Evolutionary conservation across 2,113 vertebrate species (phyloP).

Genomic region (Oostethus manadensis): DNA sequence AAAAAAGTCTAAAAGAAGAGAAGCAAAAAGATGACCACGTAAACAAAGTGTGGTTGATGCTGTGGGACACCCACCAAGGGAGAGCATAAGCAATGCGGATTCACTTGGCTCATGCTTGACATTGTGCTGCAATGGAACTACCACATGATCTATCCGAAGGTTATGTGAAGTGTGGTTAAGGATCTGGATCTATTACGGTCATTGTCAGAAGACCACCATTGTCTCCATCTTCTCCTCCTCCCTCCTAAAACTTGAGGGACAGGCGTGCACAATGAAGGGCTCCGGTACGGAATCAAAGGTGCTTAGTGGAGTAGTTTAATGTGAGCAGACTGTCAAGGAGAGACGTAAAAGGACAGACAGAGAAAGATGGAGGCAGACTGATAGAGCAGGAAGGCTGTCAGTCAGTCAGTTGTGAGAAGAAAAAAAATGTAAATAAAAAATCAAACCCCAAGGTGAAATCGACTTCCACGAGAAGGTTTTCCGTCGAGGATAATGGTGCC

Average conservation of each 20-base stretch:
- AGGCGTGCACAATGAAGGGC: constrained; percentile 38
- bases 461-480: constrained; percentile 67
- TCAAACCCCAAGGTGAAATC: constrained; percentile 66
- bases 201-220: background rate
- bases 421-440: constrained; percentile 19
- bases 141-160: constrained; percentile 2
- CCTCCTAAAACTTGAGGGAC: constrained; percentile 48
- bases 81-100: background rate
- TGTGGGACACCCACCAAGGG: background rate
- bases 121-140: background rate
- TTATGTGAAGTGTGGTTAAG: background rate
- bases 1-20: no score
- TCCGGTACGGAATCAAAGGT: constrained; percentile 53
- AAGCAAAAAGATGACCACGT: background rate
- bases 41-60: background rate
- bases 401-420: constrained; percentile 58
- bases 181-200: background rate
- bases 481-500: constrained; percentile 62
- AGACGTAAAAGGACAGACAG: constrained; percentile 22
- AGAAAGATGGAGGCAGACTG: constrained; percentile 17
- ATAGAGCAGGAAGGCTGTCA: constrained; percentile 50
- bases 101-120: background rate
- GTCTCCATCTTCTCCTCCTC: constrained; percentile 33
- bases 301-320: constrained; percentile 56
- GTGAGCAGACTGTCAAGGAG: constrained; percentile 46